Evolutionary conservation across 2,888 invertebrate genomes (phyloP).

Genomic region (Salticus scenicus): DNA sequence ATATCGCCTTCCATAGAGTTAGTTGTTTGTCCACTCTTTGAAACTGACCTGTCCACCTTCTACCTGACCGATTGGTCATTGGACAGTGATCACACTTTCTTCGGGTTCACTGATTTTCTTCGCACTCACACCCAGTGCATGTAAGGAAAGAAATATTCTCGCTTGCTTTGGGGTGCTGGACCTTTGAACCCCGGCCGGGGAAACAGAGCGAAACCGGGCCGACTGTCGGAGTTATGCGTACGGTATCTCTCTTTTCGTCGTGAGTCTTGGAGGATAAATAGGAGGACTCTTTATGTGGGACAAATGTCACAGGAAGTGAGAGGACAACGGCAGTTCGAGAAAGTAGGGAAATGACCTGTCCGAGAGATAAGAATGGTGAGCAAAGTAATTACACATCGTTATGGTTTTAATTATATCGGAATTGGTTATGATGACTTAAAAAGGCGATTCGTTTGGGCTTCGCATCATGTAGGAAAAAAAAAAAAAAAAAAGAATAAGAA

Average conservation of each 20-base stretch:
- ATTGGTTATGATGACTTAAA: too few species aligned
- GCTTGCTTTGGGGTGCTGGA: constrained; percentile 23
- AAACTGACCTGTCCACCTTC: not conserved
- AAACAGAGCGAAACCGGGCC: constrained; percentile 45
- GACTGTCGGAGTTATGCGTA: constrained; percentile 6
- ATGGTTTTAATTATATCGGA: too few species aligned
- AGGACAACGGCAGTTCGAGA: not conserved
- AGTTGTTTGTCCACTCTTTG: too few species aligned
- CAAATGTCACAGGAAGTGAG: constrained; percentile 3
- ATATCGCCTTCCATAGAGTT: too few species aligned
- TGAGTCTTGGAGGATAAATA: not conserved
- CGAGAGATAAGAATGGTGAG: too few species aligned
- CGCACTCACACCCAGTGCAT: not conserved
- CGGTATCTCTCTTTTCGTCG: too few species aligned
- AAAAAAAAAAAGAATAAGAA: too few species aligned
- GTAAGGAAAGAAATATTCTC: not conserved
- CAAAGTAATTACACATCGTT: too few species aligned
- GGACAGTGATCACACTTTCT: not conserved
- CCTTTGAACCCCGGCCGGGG: constrained; percentile 24
- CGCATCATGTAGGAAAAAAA: too few species aligned
- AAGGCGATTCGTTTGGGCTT: too few species aligned
- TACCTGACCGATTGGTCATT: not conserved
- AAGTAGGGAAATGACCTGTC: constrained; percentile 16
- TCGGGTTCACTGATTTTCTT: not conserved
- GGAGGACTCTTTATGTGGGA: not conserved